These are phyloP conservation scores for Leucophenga maculata DNA, from an alignment of 2,888 invertebrate genomes.

Conservation along the genomic window DNA sequence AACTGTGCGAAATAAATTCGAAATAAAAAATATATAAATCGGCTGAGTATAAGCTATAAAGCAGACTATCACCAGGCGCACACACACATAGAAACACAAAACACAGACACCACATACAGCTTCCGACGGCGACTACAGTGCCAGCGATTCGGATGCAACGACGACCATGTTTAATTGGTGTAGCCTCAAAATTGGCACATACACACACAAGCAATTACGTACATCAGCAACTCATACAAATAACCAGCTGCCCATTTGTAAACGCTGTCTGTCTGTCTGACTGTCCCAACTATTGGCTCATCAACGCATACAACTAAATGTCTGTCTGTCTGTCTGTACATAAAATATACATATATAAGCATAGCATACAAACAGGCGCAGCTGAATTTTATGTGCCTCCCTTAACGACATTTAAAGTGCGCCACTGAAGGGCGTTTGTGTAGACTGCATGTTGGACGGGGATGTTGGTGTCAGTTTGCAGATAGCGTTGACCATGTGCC, in stretches of 20 bases:
- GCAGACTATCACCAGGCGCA: background rate
- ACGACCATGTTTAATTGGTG: constrained; percentile 24
- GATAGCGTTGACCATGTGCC: constrained; percentile 19
- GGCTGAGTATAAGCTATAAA: constrained; percentile 1
- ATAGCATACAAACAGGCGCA: constrained; percentile 29
- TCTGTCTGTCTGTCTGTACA: no score
- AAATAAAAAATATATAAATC: background rate
- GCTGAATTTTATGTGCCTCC: constrained; percentile 59
- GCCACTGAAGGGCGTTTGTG: background rate
- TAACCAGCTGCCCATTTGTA: no score
- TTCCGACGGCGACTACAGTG: no score
- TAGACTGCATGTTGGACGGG: no score
- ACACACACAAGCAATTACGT: constrained; percentile 14
- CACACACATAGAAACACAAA: no score
- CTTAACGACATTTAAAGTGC: constrained; percentile 61
- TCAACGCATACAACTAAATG: background rate
- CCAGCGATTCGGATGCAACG: background rate
- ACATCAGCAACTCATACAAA: background rate
- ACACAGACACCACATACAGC: no score
- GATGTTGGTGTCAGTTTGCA: background rate
- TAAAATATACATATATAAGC: background rate
- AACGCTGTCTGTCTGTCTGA: no score
- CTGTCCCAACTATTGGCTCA: constrained; percentile 17
- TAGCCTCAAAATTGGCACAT: constrained; percentile 21
- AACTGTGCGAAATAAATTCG: background rate